Evolutionary conservation across 1,140 invertebrate genomes (phyloP).

Genomic region (Euborellia annulipes): DNA sequence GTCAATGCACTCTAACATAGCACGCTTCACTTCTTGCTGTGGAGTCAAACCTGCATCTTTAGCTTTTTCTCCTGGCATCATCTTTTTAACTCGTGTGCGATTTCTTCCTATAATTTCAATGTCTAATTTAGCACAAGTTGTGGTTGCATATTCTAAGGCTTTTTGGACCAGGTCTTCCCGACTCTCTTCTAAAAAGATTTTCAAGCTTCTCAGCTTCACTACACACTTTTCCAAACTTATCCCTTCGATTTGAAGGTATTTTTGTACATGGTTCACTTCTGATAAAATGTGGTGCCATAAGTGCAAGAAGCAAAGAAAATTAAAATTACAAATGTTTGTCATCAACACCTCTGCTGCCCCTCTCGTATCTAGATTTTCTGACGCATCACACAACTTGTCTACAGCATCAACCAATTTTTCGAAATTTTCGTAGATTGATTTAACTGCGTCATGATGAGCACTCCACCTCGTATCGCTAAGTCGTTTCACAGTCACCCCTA

Average conservation of each 20-base stretch:
- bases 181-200: conserved; percentile 19
- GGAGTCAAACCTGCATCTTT: no score
- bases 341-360: conserved; percentile 8
- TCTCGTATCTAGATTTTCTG: conserved; percentile 19
- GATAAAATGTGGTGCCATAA: conserved; percentile 21
- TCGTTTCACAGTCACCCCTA: neutral
- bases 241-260: conserved; percentile 17
- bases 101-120: no score
- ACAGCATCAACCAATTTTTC: conserved; percentile 10
- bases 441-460: neutral
- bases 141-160: conserved; percentile 18
- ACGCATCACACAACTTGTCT: conserved; percentile 17
- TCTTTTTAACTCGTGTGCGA: no score
- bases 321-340: conserved; percentile 15
- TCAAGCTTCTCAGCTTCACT: conserved; percentile 18
- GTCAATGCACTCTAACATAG: no score
- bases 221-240: conserved; percentile 19
- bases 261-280: conserved; percentile 19
- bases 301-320: conserved; percentile 18
- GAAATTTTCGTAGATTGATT: conserved; percentile 8
- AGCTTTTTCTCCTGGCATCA: no score
- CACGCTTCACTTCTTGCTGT: no score
- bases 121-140: no score
- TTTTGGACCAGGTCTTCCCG: conserved; percentile 19
- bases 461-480: conserved; percentile 3